phyloP scores from a whole-genome alignment of 2,797 vertebrate genomes.

The Glossophaga mutica region DNA sequence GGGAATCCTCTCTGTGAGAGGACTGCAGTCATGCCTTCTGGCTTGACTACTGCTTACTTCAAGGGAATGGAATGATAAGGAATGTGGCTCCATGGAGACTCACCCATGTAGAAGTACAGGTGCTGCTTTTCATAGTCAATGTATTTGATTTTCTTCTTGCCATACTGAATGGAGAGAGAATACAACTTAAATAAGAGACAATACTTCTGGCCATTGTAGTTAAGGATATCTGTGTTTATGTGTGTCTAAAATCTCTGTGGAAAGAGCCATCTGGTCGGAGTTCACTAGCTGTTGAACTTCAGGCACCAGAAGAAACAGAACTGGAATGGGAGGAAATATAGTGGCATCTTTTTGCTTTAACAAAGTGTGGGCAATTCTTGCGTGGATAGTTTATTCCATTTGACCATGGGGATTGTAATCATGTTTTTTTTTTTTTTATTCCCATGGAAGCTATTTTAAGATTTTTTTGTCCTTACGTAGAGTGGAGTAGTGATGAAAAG shows the following conservation, averaged over 20 bases:
- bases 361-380: not conserved
- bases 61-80: not conserved
- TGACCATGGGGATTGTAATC: not conserved
- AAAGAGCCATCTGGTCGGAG: not conserved
- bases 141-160: constrained; percentile 93
- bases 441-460: not conserved
- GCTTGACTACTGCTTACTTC: not conserved
- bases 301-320: not conserved
- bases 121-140: constrained; percentile 93
- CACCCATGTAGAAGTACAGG: constrained; percentile 93
- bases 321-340: not conserved
- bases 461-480: not conserved
- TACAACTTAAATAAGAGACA: not conserved
- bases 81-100: constrained; percentile 60
- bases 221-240: not conserved
- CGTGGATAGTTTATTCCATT: not conserved
- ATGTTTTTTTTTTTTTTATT: not conserved
- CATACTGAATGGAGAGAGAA: constrained; percentile 84
- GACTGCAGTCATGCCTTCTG: not conserved
- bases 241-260: not conserved
- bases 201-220: not conserved
- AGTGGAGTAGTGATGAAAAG: not conserved
- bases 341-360: not conserved
- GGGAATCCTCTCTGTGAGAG: not conserved
- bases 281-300: not conserved